Percentiles rank a stretch among this genome's conserved stretches.
phyloP scores from a whole-genome alignment of 2,113 vertebrate genomes.

The Climacteris rufus region DNA sequence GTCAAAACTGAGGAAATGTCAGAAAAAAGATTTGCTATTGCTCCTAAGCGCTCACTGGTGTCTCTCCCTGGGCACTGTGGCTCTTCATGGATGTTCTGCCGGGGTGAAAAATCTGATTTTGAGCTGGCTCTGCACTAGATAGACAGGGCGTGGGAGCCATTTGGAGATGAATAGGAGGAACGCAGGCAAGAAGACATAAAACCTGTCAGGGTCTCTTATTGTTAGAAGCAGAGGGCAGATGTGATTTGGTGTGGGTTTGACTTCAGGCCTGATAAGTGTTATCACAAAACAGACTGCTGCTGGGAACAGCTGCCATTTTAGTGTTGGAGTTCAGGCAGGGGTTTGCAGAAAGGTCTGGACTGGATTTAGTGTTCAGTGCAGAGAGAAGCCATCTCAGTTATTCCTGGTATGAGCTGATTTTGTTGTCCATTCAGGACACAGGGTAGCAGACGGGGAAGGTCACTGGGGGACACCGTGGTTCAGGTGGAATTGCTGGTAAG shows the following conservation, averaged over 20 bases:
- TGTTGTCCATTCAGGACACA: background rate
- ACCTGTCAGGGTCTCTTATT: constrained; percentile 26
- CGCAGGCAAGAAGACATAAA: constrained; percentile 39
- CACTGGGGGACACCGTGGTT: background rate
- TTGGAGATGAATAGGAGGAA: constrained; percentile 46
- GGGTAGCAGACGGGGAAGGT: background rate
- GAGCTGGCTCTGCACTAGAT: constrained; percentile 11
- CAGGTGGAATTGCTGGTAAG: background rate
- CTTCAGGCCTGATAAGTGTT: background rate
- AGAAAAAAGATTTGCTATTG: constrained; percentile 22
- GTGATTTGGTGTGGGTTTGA: constrained; percentile 10
- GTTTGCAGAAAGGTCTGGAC: background rate
- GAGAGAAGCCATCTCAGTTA: background rate
- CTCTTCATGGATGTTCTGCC: background rate
- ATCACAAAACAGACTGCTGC: background rate
- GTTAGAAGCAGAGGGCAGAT: constrained; percentile 21
- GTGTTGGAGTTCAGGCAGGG: background rate
- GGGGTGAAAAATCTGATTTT: constrained; percentile 39
- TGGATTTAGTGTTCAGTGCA: background rate
- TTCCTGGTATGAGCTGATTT: background rate
- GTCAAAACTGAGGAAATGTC: constrained; percentile 45
- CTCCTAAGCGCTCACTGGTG: constrained; percentile 22
- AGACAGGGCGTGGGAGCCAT: background rate
- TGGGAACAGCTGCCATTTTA: constrained; percentile 34
- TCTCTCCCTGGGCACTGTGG: background rate